Percentiles rank a stretch among this genome's conserved stretches.
phyloP scores from a whole-genome alignment of 2,797 vertebrate species.

The Danio tinwini region DNA sequence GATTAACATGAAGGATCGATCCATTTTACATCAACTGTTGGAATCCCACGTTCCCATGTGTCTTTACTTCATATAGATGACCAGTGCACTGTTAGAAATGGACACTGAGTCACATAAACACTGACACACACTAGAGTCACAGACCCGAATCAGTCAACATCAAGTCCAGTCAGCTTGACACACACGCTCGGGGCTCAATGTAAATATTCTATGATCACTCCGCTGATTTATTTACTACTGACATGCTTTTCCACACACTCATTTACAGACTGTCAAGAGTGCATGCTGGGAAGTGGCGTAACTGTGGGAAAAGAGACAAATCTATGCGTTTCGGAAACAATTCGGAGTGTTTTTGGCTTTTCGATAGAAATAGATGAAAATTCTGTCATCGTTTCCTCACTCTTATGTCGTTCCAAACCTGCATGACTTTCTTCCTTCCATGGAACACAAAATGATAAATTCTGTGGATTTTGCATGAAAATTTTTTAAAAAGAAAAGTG shows the following conservation, averaged over 20 bases:
- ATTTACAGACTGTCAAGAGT: constrained; percentile 48
- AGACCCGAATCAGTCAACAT: constrained; percentile 32
- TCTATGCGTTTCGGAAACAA: constrained; percentile 7
- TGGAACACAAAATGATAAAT: background rate
- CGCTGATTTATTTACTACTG: constrained; percentile 46
- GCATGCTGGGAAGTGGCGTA: constrained; percentile 36
- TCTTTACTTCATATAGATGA: constrained; percentile 32
- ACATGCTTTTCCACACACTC: constrained; percentile 46
- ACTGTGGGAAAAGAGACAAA: constrained; percentile 42
- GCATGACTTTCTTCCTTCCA: background rate
- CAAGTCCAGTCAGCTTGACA: constrained; percentile 18
- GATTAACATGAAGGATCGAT: constrained; percentile 66
- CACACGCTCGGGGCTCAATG: constrained; percentile 19
- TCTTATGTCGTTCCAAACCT: background rate
- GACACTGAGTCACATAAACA: constrained; percentile 26
- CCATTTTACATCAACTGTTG: constrained; percentile 54
- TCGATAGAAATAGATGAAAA: background rate
- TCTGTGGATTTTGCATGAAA: background rate
- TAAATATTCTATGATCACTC: constrained; percentile 47
- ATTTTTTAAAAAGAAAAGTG: background rate
- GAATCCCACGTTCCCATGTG: constrained; percentile 36
- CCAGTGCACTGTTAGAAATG: constrained; percentile 21
- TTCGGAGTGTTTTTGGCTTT: background rate
- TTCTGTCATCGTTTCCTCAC: constrained; percentile 6
- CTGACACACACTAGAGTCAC: constrained; percentile 38